Evolutionary conservation across 2,888 invertebrate genomes (phyloP).

Genomic region (Steinernema hermaphroditum): DNA sequence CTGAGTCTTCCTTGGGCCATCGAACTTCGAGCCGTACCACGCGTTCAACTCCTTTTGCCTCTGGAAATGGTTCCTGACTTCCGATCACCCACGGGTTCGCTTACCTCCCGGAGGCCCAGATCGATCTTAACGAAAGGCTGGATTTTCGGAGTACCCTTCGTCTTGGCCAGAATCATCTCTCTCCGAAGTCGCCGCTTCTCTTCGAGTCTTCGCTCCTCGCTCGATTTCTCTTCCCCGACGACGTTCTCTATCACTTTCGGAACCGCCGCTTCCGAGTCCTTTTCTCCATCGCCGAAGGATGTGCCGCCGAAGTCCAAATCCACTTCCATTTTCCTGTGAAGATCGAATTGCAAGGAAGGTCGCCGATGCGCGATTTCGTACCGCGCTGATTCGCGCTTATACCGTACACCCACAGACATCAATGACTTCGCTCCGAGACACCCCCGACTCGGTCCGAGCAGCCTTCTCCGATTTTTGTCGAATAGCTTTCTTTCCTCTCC

Average conservation of each 20-base stretch:
- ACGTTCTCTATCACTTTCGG: not conserved
- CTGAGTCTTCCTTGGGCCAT: not conserved
- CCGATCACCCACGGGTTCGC: not conserved
- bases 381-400: not conserved
- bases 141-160: not conserved
- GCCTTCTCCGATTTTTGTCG: not conserved
- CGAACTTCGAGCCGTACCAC: conserved; percentile 7
- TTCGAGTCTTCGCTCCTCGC: not conserved
- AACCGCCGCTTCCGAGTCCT: not conserved
- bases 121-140: not conserved
- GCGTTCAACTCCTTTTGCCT: not conserved
- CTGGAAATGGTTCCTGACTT: not conserved
- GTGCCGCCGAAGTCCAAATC: not conserved
- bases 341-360: not conserved
- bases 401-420: not conserved
- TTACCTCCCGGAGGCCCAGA: not conserved
- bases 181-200: not conserved
- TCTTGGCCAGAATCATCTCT: not conserved
- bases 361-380: conserved; percentile 3
- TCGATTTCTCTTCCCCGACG: not conserved
- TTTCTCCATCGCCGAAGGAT: not conserved
- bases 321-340: not conserved
- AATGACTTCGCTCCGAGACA: not conserved
- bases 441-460: not conserved
- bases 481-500: not conserved